Percentiles rank a stretch among this genome's conserved stretches.
Conservation (phyloP, 1,140 invertebrate genomes). For the Whitmania pigra region DNA sequence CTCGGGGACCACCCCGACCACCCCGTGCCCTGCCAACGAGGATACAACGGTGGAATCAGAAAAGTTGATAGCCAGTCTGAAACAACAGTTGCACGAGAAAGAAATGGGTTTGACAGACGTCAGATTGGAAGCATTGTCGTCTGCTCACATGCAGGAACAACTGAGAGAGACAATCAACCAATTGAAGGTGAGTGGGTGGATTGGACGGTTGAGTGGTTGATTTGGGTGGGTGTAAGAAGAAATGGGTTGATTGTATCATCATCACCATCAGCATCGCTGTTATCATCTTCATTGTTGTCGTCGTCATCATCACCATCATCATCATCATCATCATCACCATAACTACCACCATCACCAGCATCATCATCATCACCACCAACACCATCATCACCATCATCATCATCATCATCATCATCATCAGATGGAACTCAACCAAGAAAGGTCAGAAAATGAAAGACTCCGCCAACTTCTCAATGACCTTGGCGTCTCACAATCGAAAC, state of each 20-base stretch:
- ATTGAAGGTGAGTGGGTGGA: conserved; percentile 22
- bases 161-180: conserved; percentile 88
- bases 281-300: too few relatives aligned
- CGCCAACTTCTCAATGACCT: too few relatives aligned
- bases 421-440: too few relatives aligned
- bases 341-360: background rate
- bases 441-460: too few relatives aligned
- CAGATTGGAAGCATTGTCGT: conserved; percentile 80
- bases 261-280: too few relatives aligned
- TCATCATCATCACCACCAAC: conserved; percentile 16
- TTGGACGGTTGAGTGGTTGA: too few relatives aligned
- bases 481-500: too few relatives aligned
- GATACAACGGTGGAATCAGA: too few relatives aligned
- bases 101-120: conserved; percentile 94
- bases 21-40: too few relatives aligned
- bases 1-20: too few relatives aligned
- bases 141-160: conserved; percentile 87
- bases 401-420: conserved; percentile 6
- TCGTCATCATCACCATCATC: background rate
- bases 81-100: conserved; percentile 83
- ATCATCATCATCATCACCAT: conserved; percentile 10
- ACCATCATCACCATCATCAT: conserved; percentile 11
- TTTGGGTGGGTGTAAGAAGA: too few relatives aligned
- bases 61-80: conserved; percentile 43
- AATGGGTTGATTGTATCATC: too few relatives aligned